These are phyloP conservation scores for Okapia johnstoni DNA, from an alignment of 2,113 vertebrate genomes.

Conservation along the genomic window DNA sequence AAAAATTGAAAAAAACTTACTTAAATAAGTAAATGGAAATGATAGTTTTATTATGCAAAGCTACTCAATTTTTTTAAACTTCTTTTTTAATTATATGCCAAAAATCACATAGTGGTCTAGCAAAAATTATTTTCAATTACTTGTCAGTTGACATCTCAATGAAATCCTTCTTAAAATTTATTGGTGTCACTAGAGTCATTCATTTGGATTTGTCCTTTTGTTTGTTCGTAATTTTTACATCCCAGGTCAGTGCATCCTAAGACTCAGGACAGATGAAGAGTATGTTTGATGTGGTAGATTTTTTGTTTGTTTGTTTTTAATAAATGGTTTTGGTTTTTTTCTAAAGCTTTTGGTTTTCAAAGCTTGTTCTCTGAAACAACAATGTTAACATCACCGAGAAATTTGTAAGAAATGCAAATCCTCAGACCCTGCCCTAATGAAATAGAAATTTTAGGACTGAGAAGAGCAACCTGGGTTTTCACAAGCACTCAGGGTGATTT, in stretches of 20 bases:
- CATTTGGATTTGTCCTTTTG: not conserved
- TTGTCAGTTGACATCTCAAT: not conserved
- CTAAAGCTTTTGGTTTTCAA: not conserved
- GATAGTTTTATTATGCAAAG: not conserved
- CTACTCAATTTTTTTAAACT: not conserved
- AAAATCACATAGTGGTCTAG: not conserved
- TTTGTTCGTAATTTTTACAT: not conserved
- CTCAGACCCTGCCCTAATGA: not conserved
- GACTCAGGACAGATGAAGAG: not conserved
- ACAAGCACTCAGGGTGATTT: not conserved
- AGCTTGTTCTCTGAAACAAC: not conserved
- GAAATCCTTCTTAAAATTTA: not conserved
- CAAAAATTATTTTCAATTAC: not conserved
- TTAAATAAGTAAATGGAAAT: not conserved
- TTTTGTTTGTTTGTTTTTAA: not conserved
- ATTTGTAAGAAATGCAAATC: not conserved
- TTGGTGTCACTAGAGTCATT: not conserved
- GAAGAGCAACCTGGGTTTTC: not conserved
- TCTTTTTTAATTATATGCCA: not conserved
- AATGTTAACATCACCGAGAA: not conserved
- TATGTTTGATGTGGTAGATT: not conserved
- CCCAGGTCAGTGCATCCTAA: not conserved
- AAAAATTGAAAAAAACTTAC: not conserved
- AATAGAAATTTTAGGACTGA: not conserved
- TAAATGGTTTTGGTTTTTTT: not conserved